Evolutionary conservation across 2,113 vertebrate species (phyloP).

Genomic region (Smithornis capensis): DNA sequence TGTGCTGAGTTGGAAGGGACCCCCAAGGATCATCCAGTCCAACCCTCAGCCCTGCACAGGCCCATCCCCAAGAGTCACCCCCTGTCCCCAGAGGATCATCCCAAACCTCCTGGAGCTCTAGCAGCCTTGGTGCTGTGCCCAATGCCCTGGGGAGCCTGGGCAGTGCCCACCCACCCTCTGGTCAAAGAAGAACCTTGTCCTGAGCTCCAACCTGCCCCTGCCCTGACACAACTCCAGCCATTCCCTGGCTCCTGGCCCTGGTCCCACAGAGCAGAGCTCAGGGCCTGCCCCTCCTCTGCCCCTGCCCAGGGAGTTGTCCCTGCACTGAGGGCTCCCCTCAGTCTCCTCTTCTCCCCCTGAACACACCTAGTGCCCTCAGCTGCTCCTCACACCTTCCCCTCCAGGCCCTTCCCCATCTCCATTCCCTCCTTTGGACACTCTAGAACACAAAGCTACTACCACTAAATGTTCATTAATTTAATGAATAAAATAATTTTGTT

Average conservation of each 20-base stretch:
- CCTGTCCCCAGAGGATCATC: background rate
- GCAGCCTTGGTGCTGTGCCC: background rate
- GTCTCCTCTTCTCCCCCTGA: background rate
- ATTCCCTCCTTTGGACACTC: background rate
- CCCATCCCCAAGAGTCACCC: background rate
- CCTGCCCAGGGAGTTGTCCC: background rate
- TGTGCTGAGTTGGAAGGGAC: background rate
- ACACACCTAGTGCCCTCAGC: background rate
- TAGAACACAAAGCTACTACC: background rate
- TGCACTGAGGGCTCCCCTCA: background rate
- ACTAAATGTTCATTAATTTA: background rate
- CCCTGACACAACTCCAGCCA: background rate
- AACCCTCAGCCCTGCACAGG: background rate
- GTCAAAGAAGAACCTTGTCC: background rate
- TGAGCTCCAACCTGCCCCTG: background rate
- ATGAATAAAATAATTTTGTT: background rate
- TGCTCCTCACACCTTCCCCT: background rate
- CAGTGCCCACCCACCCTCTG: background rate
- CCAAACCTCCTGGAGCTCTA: background rate
- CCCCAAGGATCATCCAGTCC: background rate
- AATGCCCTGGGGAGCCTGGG: background rate
- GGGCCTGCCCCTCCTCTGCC: background rate
- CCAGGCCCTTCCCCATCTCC: background rate
- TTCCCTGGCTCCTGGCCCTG: background rate
- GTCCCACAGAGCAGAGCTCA: background rate